phyloP scores from a whole-genome alignment of 2,113 vertebrate genomes.

The Oostethus manadensis region DNA sequence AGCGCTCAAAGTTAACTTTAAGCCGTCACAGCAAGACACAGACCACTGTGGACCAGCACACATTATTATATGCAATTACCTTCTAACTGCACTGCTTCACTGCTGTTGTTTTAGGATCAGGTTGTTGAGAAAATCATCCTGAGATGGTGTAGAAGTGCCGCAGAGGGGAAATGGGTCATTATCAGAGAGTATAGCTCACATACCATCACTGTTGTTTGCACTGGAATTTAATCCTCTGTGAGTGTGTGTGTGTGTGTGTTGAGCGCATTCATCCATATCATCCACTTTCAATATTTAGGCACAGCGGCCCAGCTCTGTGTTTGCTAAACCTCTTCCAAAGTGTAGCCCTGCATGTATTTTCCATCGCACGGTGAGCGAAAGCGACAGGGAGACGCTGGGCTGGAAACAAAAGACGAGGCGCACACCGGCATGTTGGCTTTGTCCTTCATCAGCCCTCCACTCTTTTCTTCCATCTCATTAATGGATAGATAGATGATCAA shows the following conservation, averaged over 20 bases:
- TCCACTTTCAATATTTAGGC: constrained; percentile 34
- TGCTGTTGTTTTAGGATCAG: constrained; percentile 19
- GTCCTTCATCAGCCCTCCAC: constrained; percentile 64
- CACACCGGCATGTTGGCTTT: constrained; percentile 32
- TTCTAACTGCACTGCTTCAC: constrained; percentile 16
- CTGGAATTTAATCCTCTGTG: constrained; percentile 13
- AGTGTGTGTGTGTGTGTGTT: constrained; percentile 20
- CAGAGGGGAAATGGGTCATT: constrained; percentile 5
- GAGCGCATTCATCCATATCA: constrained; percentile 28
- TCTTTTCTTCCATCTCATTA: constrained; percentile 56
- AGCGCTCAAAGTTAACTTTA: background rate
- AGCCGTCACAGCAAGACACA: background rate
- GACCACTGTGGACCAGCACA: background rate
- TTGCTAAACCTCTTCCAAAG: constrained; percentile 34
- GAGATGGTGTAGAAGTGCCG: constrained; percentile 4
- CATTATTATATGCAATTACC: background rate
- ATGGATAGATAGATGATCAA: constrained; percentile 64
- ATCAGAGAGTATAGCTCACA: constrained; percentile 23
- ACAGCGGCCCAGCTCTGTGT: constrained; percentile 21
- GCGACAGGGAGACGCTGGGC: constrained; percentile 21
- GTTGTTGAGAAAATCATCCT: constrained; percentile 5
- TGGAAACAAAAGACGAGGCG: constrained; percentile 6
- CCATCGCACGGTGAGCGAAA: constrained; percentile 9
- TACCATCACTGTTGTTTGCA: constrained; percentile 21
- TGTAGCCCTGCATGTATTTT: constrained; percentile 23